These are phyloP conservation scores for Hydrolagus affinis DNA, from an alignment of 2,113 vertebrate genomes.

Conservation along the genomic window DNA sequence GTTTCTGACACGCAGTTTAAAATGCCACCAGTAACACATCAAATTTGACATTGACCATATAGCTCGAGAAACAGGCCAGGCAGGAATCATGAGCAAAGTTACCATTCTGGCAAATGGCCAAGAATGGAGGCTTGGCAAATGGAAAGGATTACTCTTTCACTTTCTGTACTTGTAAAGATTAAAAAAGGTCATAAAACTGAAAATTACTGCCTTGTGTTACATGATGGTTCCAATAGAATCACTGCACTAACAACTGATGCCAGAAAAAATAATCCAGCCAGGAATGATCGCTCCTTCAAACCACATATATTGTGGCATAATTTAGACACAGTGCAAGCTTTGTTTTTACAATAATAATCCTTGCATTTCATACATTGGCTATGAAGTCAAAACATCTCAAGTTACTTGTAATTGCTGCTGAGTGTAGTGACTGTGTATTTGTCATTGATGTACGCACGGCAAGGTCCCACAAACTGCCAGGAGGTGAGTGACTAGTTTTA, in stretches of 20 bases:
- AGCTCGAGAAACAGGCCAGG: not conserved
- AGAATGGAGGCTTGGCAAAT: not conserved
- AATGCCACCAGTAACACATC: not conserved
- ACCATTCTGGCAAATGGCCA: not conserved
- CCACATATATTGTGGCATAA: not conserved
- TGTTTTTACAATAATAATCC: no score
- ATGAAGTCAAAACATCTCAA: no score
- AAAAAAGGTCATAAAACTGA: not conserved
- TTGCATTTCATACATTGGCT: no score
- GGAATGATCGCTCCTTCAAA: not conserved
- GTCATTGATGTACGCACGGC: no score
- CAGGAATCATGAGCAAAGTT: not conserved
- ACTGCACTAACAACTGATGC: not conserved
- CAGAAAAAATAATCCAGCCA: not conserved
- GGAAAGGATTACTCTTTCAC: not conserved
- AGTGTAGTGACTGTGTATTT: no score
- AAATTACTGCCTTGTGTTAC: not conserved
- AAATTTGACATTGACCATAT: constrained; percentile 3
- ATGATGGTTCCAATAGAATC: not conserved
- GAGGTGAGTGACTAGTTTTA: no score
- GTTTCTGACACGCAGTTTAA: not conserved
- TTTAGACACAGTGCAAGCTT: not conserved
- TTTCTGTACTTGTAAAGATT: not conserved
- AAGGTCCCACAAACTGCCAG: no score
- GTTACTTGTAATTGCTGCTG: no score